Conservation (phyloP, 2,797 vertebrate species). For the Pyrrhura leucotis region DNA sequence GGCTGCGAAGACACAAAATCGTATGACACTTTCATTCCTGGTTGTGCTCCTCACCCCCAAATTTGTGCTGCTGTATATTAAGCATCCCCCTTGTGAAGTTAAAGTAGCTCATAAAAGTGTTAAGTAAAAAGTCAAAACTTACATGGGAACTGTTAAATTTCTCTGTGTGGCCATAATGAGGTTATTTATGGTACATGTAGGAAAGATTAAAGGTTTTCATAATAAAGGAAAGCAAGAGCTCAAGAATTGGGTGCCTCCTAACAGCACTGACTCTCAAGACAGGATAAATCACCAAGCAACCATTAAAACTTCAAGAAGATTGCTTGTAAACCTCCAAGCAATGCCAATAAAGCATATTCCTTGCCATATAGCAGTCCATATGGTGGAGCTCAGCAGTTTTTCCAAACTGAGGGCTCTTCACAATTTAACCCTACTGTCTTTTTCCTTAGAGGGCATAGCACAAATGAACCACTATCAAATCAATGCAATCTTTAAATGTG, state of each 20-base stretch:
- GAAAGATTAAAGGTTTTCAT: conserved; percentile 86
- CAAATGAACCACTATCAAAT: conserved; percentile 46
- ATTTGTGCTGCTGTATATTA: background rate
- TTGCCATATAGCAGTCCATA: conserved; percentile 64
- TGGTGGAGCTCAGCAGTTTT: conserved; percentile 67
- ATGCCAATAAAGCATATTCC: conserved; percentile 76
- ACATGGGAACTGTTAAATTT: conserved; percentile 76
- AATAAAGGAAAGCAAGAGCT: conserved; percentile 84
- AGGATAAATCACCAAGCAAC: conserved; percentile 84
- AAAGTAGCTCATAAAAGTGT: conserved; percentile 64
- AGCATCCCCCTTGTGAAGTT: conserved; percentile 36
- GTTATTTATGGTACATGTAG: conserved; percentile 85
- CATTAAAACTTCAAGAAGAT: conserved; percentile 85
- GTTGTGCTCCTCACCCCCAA: background rate
- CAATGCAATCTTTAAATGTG: background rate
- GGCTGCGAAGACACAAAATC: background rate
- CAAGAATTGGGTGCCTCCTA: conserved; percentile 76
- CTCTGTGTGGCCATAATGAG: conserved; percentile 83
- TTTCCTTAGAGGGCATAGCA: background rate
- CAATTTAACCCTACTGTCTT: conserved; percentile 25
- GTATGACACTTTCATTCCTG: background rate
- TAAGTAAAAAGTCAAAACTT: conserved; percentile 74
- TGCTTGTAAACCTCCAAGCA: conserved; percentile 79
- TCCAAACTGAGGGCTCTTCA: conserved; percentile 51
- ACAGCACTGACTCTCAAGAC: conserved; percentile 75